A percentile compares a stretch with the other conserved stretches of the same genome.
Evolutionary conservation across 2,888 invertebrate genomes (phyloP).

Genomic region (Ectemnius continuus): DNA sequence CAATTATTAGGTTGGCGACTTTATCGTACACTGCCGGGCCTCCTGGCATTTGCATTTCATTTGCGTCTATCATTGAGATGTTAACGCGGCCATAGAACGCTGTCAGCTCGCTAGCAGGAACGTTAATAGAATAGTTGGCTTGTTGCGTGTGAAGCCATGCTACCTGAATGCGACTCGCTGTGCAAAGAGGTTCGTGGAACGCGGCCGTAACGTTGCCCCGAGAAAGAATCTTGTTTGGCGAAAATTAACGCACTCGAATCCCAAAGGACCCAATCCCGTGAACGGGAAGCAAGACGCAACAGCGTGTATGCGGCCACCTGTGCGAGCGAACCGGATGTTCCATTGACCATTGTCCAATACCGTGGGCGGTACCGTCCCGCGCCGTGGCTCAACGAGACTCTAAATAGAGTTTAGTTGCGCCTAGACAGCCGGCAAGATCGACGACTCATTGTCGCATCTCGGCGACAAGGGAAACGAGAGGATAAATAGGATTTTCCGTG

Average conservation of each 20-base stretch:
- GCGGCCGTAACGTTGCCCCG: not conserved
- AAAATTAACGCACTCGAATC: constrained; percentile 35
- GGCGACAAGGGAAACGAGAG: constrained; percentile 19
- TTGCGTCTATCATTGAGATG: constrained; percentile 1
- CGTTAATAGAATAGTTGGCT: not conserved
- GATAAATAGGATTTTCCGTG: constrained; percentile 61
- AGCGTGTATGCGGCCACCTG: constrained; percentile 51
- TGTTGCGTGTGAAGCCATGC: too few species aligned
- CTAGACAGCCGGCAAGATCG: constrained; percentile 52
- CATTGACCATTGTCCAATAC: constrained; percentile 67
- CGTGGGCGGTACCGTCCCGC: constrained; percentile 66
- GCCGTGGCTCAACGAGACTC: constrained; percentile 62
- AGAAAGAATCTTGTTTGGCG: constrained; percentile 17
- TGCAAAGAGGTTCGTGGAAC: not conserved
- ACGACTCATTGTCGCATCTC: constrained; percentile 51
- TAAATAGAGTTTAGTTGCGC: constrained; percentile 67
- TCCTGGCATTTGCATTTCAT: constrained; percentile 6
- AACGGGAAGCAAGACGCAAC: constrained; percentile 39
- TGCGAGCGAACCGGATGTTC: constrained; percentile 68
- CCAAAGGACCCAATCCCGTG: not conserved
- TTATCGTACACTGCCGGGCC: not conserved
- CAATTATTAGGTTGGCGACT: constrained; percentile 12
- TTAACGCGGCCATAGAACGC: not conserved
- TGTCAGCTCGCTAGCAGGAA: too few species aligned
- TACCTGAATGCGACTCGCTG: too few species aligned